These are phyloP conservation scores for Lates japonicus DNA, from an alignment of 2,797 vertebrate genomes.

Conservation along the genomic window DNA sequence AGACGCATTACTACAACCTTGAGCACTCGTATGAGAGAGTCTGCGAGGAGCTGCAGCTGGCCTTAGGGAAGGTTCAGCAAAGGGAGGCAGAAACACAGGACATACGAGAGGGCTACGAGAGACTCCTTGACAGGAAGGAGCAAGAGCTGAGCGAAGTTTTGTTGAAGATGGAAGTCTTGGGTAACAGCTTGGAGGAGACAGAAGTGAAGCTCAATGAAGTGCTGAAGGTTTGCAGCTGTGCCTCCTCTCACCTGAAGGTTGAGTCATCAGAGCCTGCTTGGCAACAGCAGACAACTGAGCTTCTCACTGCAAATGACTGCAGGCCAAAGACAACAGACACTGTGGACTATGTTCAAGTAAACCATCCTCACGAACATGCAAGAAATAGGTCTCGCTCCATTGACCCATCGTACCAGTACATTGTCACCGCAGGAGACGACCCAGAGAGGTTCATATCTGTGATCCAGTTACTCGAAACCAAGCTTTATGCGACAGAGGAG, in stretches of 20 bases:
- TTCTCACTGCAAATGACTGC: conserved; percentile 66
- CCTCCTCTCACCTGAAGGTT: conserved; percentile 32
- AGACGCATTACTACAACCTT: conserved; percentile 89
- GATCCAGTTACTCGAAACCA: conserved; percentile 92
- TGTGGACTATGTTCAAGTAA: conserved; percentile 78
- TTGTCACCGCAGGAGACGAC: conserved; percentile 74
- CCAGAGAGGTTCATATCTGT: conserved; percentile 89
- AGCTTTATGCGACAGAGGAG: conserved; percentile 92
- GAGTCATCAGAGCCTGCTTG: conserved; percentile 47
- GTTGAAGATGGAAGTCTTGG: conserved; percentile 90
- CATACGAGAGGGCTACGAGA: conserved; percentile 87
- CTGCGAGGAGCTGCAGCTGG: conserved; percentile 87
- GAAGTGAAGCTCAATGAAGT: conserved; percentile 86
- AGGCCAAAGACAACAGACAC: conserved; percentile 60
- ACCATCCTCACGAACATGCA: conserved; percentile 70
- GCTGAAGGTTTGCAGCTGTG: conserved; percentile 73
- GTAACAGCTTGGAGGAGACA: conserved; percentile 90
- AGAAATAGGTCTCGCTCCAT: conserved; percentile 50
- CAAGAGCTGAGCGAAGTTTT: conserved; percentile 90
- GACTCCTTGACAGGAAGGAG: conserved; percentile 89
- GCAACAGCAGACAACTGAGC: conserved; percentile 21
- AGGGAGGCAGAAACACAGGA: conserved; percentile 73
- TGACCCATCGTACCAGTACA: conserved; percentile 75
- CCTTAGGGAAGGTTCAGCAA: conserved; percentile 71
- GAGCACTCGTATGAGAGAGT: conserved; percentile 87